Percentiles rank a stretch among this genome's conserved stretches.
Conservation (phyloP, 2,888 invertebrate species). For the Proisotoma minuta region DNA sequence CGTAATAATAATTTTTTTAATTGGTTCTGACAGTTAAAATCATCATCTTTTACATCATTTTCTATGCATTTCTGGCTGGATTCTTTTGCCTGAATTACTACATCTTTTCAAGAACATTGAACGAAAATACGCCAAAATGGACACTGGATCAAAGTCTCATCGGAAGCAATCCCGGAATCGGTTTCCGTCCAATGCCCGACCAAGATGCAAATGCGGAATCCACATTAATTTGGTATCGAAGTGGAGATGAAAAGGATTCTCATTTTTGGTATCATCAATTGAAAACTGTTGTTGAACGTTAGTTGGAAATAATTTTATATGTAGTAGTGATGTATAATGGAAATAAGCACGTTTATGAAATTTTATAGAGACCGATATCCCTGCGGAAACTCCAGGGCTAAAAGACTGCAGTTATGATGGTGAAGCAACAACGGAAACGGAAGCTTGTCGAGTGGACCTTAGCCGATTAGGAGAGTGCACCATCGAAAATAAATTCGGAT, state of each 20-base stretch:
- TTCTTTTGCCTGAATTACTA: slow-evolving; percentile 4
- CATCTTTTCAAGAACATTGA: slow-evolving; percentile 10
- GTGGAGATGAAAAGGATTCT: not conserved
- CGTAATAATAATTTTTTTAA: no score
- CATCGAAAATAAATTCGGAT: slow-evolving; percentile 75
- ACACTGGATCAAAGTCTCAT: slow-evolving; percentile 7
- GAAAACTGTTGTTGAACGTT: not conserved
- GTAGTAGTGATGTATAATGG: not conserved
- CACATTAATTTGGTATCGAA: slow-evolving; percentile 14
- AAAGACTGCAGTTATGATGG: slow-evolving; percentile 60
- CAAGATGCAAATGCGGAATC: slow-evolving; percentile 13
- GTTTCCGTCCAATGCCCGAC: slow-evolving; percentile 19
- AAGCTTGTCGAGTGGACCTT: slow-evolving; percentile 77
- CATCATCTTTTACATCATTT: slow-evolving; percentile 20
- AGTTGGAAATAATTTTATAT: not conserved
- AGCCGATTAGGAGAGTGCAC: slow-evolving; percentile 71
- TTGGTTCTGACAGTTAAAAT: slow-evolving; percentile 68
- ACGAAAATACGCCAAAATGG: slow-evolving; percentile 13
- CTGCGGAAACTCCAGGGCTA: slow-evolving; percentile 9
- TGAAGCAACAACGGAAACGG: slow-evolving; percentile 57
- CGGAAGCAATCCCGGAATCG: slow-evolving; percentile 15
- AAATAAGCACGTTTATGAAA: not conserved
- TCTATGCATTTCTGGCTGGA: slow-evolving; percentile 8
- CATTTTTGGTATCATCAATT: slow-evolving; percentile 8
- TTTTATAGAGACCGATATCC: not conserved